phyloP scores from a whole-genome alignment of 2,888 invertebrate species.

The Uropetala carovei region DNA sequence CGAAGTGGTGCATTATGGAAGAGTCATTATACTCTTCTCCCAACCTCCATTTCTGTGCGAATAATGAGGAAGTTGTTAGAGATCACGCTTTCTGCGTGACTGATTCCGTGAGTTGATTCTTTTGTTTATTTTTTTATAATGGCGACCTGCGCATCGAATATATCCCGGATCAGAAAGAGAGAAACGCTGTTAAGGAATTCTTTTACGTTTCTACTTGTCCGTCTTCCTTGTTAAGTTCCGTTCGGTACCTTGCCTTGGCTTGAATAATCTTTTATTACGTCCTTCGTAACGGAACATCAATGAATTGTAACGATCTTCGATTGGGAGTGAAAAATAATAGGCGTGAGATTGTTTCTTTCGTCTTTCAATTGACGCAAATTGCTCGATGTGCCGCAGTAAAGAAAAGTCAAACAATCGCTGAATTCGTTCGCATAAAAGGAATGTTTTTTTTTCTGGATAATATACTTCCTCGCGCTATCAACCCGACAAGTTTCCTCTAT shows the following conservation, averaged over 20 bases:
- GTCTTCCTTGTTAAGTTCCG: background rate
- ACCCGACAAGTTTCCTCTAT: too few relatives aligned
- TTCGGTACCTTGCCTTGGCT: background rate
- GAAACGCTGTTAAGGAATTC: background rate
- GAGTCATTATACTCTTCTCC: background rate
- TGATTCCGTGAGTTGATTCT: background rate
- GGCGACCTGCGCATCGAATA: background rate
- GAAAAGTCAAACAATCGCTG: too few relatives aligned
- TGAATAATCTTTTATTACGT: too few relatives aligned
- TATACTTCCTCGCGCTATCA: too few relatives aligned
- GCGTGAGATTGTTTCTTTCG: too few relatives aligned
- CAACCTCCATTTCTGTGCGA: background rate
- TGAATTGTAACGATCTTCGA: too few relatives aligned
- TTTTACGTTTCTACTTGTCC: background rate
- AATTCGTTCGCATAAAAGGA: too few relatives aligned
- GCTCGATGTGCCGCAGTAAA: too few relatives aligned
- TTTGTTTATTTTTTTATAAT: background rate
- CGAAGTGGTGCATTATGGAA: background rate
- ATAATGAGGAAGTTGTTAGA: constrained; percentile 28
- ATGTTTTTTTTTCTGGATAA: too few relatives aligned
- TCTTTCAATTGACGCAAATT: too few relatives aligned
- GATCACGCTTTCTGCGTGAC: constrained; percentile 20
- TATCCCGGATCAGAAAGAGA: background rate
- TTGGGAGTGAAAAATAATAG: too few relatives aligned
- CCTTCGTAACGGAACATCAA: too few relatives aligned